phyloP scores from a whole-genome alignment of 2,888 invertebrate species.

The Eilema caniola region DNA sequence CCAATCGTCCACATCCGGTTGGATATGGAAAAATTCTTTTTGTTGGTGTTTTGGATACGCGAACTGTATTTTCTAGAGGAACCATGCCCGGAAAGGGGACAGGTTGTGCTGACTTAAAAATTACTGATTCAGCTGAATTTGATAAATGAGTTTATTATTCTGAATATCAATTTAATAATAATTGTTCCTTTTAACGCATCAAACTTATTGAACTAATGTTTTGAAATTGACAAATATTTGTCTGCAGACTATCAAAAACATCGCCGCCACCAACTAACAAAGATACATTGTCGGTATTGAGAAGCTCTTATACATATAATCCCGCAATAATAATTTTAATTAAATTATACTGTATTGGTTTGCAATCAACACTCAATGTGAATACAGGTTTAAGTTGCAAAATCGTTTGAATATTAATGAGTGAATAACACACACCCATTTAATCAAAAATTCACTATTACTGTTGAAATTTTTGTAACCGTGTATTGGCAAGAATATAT shows the following conservation, averaged over 20 bases:
- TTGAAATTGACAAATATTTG: too few species aligned
- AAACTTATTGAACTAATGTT: too few species aligned
- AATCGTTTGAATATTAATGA: slow-evolving; percentile 24
- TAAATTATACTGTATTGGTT: slow-evolving; percentile 23
- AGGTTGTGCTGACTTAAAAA: not conserved
- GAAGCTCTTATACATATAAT: not conserved
- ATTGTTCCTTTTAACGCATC: too few species aligned
- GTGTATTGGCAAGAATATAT: not conserved
- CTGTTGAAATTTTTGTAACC: slow-evolving; percentile 3
- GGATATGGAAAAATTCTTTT: too few species aligned
- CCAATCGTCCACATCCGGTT: too few species aligned
- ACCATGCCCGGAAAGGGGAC: not conserved
- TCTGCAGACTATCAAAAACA: too few species aligned
- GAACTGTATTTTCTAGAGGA: not conserved
- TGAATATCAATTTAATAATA: too few species aligned
- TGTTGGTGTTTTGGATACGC: not conserved
- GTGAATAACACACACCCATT: slow-evolving; percentile 22
- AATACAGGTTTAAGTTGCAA: slow-evolving; percentile 28
- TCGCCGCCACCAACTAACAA: too few species aligned
- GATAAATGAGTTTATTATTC: too few species aligned
- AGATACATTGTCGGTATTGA: not conserved
- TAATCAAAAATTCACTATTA: slow-evolving; percentile 1
- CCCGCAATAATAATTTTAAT: not conserved
- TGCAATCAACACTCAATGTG: slow-evolving; percentile 29
- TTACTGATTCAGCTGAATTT: not conserved